Percentiles rank a stretch among this genome's conserved stretches.
Conservation (phyloP, 2,888 invertebrate species). For the Mythimna ferrago region DNA sequence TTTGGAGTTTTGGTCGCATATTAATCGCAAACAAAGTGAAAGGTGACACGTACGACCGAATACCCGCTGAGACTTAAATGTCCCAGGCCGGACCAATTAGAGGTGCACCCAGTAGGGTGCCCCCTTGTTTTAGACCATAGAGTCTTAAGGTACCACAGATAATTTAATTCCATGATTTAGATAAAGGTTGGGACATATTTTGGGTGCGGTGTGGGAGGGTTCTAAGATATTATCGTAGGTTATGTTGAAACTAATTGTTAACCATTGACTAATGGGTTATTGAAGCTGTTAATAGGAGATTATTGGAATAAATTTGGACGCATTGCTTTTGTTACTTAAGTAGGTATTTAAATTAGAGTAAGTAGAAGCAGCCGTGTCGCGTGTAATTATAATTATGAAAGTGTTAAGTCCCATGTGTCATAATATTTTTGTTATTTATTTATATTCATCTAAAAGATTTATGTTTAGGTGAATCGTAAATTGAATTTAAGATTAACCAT, state of each 20-base stretch:
- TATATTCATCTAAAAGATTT: background rate
- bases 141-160: constrained; percentile 9
- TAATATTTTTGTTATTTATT: constrained; percentile 18
- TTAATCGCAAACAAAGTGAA: constrained; percentile 77
- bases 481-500: no score
- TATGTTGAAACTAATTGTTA: constrained; percentile 56
- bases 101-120: constrained; percentile 59
- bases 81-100: constrained; percentile 63
- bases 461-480: no score
- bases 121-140: constrained; percentile 63
- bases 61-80: constrained; percentile 68
- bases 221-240: constrained; percentile 42
- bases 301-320: constrained; percentile 36
- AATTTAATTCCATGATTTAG: constrained; percentile 60
- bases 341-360: constrained; percentile 48
- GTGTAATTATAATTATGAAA: constrained; percentile 17
- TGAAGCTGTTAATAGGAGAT: constrained; percentile 55
- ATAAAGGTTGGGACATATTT: constrained; percentile 53
- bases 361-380: background rate
- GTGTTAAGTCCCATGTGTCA: background rate
- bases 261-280: constrained; percentile 56
- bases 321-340: constrained; percentile 15
- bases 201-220: constrained; percentile 58
- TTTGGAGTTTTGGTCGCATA: constrained; percentile 63
- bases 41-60: constrained; percentile 75